Evolutionary conservation across 2,113 vertebrate genomes (phyloP), one percentile per base, ranked within the genome.

Genomic region (Eurypyga helias): DNA sequence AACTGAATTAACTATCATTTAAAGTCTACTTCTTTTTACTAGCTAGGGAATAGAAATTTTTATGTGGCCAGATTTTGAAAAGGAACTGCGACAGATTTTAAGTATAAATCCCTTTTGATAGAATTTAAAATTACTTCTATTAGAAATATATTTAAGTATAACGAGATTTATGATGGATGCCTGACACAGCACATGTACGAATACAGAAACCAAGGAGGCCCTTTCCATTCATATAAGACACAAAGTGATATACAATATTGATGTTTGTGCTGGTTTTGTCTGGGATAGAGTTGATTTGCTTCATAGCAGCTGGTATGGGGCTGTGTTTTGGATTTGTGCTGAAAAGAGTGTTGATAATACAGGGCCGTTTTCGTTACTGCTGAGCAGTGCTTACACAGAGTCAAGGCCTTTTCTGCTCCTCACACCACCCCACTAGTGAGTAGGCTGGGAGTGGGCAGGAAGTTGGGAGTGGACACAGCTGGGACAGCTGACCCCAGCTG

Each of bases 181-280:
- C 43, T 92, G 65, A 75, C 31, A 67, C 9, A 71, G 29, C 25
- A 88, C 24, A 13, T 82, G 3, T 51, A 55, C 66, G 60, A 92
- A 83, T 13, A 41, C 4, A 64, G 43, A 83, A 75, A 67, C 7
- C 8, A 60, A 78, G 75, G 43, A 66, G 10, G 13, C 7, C 19
- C 17, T 34, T 95, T 71, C 31, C 23, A 90, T 10, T 69, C 14
- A 52, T 9, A 4, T 38, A 38, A 14, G 10, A 65, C 17, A 51
- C 6, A 61, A 4, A 79, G 31, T 36, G 91, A 77, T 18, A 75
- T 34, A 11, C 0, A 2, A 61, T 13, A 38, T 0, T 18, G 18
- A 62, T 34, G 41, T 41, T 41, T 41, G 41, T 41, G 41, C 41
- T 41, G 41, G 41, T 41, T 41, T 41, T 41, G 41, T 9, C 41